These are phyloP conservation scores for Oxyura jamaicensis DNA, from an alignment of 2,113 vertebrate species.

Conservation along the genomic window DNA sequence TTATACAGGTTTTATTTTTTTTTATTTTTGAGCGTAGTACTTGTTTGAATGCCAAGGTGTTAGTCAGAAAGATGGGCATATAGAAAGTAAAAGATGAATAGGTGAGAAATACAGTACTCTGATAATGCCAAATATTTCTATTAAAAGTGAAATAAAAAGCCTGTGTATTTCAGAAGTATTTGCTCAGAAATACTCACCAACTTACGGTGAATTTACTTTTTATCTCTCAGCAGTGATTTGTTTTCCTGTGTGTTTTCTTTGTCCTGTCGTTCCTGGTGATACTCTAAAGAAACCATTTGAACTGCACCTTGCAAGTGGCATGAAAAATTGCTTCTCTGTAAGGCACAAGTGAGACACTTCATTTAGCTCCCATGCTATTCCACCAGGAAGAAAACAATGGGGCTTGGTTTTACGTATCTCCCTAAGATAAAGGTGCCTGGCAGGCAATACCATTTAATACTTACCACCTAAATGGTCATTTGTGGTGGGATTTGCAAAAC, in stretches of 20 bases:
- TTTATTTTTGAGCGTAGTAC: conserved; percentile 74
- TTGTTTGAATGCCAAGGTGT: conserved; percentile 86
- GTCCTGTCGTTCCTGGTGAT: conserved; percentile 10
- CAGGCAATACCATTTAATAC: conserved; percentile 52
- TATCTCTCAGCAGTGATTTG: conserved; percentile 49
- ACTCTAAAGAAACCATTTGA: background rate
- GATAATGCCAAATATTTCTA: conserved; percentile 77
- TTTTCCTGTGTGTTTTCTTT: conserved; percentile 50
- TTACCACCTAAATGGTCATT: conserved; percentile 59
- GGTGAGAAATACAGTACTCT: conserved; percentile 76
- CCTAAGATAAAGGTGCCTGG: conserved; percentile 28
- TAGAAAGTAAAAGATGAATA: conserved; percentile 79
- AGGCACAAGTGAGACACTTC: conserved; percentile 43
- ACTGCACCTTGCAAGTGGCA: background rate
- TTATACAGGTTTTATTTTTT: conserved; percentile 86
- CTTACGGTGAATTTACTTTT: conserved; percentile 58
- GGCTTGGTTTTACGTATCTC: background rate
- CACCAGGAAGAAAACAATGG: conserved; percentile 36
- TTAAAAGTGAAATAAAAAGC: conserved; percentile 68
- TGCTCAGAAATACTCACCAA: conserved; percentile 64
- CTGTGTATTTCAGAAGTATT: conserved; percentile 58
- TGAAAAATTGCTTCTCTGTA: background rate
- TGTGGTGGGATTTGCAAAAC: conserved; percentile 67
- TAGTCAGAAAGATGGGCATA: conserved; percentile 77
- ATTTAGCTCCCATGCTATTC: background rate